A percentile compares a stretch with the other conserved stretches of the same genome.
These are phyloP conservation scores for Chamaetylas fuelleborni DNA, from an alignment of 2,113 vertebrate species.

Conservation along the genomic window DNA sequence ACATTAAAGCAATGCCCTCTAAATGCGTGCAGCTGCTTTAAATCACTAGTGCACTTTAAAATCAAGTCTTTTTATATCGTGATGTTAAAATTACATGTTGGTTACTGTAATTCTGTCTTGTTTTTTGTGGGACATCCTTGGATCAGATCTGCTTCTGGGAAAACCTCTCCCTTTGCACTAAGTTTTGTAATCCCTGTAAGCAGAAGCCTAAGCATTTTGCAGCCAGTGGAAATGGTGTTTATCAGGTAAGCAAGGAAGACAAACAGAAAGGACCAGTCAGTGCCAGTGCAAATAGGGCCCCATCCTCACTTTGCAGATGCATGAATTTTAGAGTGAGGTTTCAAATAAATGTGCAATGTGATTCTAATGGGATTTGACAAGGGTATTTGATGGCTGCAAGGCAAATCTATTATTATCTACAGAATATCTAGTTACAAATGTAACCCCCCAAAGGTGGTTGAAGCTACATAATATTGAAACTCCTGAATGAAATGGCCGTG, in stretches of 20 bases:
- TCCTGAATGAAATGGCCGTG: constrained; percentile 38
- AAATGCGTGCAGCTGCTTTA: constrained; percentile 67
- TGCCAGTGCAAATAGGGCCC: constrained; percentile 48
- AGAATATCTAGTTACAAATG: constrained; percentile 57
- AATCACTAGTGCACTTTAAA: constrained; percentile 62
- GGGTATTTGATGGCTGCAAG: constrained; percentile 36
- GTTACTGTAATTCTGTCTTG: constrained; percentile 70
- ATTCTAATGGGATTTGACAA: constrained; percentile 71
- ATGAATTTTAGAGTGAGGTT: constrained; percentile 14
- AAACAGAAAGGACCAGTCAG: constrained; percentile 19
- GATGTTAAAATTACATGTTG: constrained; percentile 75
- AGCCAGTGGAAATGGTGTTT: constrained; percentile 19
- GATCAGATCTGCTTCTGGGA: constrained; percentile 37
- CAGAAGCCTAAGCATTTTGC: constrained; percentile 10
- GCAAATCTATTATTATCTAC: constrained; percentile 63
- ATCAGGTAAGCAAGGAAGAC: constrained; percentile 28
- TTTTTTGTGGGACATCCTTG: constrained; percentile 56
- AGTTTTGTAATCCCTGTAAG: constrained; percentile 39
- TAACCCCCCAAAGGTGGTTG: not conserved
- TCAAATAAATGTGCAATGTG: constrained; percentile 39
- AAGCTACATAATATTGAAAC: not conserved
- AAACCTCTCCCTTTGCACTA: constrained; percentile 32
- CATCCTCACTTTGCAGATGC: constrained; percentile 58
- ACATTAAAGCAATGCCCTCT: constrained; percentile 56
- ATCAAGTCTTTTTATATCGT: constrained; percentile 68